Evolutionary conservation across 2,113 vertebrate genomes (phyloP).

Genomic region (Elachura formosa): DNA sequence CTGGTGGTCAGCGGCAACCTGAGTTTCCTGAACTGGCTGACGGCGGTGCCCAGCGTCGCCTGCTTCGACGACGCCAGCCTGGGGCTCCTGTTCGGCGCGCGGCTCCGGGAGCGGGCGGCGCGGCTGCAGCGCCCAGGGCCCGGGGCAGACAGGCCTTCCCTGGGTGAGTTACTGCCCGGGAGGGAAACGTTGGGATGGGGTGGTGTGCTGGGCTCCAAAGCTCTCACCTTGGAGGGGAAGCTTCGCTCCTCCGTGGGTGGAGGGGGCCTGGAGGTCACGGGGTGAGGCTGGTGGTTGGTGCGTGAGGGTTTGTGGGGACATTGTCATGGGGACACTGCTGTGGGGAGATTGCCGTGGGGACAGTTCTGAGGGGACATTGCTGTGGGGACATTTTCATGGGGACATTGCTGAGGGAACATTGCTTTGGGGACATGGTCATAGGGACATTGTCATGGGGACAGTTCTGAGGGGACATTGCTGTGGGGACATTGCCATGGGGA

Average conservation of each 20-base stretch:
- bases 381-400: background rate
- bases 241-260: accelerated
- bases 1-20: conserved; percentile 92
- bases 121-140: conserved; percentile 61
- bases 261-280: accelerated
- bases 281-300: background rate
- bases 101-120: conserved; percentile 52
- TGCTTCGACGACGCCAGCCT: conserved; percentile 88
- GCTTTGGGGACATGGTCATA: background rate
- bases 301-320: accelerated
- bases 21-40: conserved; percentile 97
- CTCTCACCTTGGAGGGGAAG: accelerated
- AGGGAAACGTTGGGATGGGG: background rate
- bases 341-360: background rate
- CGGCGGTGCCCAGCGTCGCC: conserved; percentile 88
- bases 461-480: background rate
- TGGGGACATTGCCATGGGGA: background rate
- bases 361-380: background rate
- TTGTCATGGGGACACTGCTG: background rate
- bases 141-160: background rate
- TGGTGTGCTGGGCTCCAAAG: background rate
- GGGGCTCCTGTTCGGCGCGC: conserved; percentile 73
- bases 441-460: background rate
- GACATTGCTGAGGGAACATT: background rate
- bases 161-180: conserved; percentile 56